Base-by-base conservation (phyloP, 2,888 invertebrate species). In the Stegana nigrithorax region DNA sequence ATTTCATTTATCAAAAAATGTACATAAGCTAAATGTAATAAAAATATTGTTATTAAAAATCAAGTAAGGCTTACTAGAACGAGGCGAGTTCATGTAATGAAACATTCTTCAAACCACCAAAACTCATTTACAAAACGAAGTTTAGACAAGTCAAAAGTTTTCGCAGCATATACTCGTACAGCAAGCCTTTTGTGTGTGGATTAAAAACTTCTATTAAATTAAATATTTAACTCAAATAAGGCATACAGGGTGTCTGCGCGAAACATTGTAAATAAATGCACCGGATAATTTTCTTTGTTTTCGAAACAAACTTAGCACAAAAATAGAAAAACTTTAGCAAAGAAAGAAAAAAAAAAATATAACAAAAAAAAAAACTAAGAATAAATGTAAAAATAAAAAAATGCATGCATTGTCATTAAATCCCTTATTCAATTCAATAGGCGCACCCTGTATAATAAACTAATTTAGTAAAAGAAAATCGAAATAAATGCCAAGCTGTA, bases 301-400 rank as follows among this genome's bases (percentile, higher is more conserved):
- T 26, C 26, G 17, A 50, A 26, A 5, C 4, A 21, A 50, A 50
- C 23, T 39, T 50, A 50, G 23, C 23, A 45, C 45, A 45, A 23
- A 45, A 45, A 45, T 4, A 45, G 17, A 7, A 45, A 45, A 7
- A 42, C 4, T n/a, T 42, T 42, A n/a, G 12, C 14, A 19, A 63
- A 50, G 65, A 19, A 63, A 26, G 53, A 58, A 51, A 14, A 57
- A 19, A 61, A 60, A 42, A 45, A 26, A 42, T 23, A 53, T 36
- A 53, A 44, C 29, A 14, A 58, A 45, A 17, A 39, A 26, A 42
- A 44, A 42, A 50, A 60, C 14, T 21, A 10, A 17, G 23, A 44
- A 7, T 47, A 45, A 66, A 63, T 21, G 32, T 51, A 32, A 12
- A 27, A 60, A 25, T 23, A 21, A 23, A 47, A 47, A 8, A 47